These are phyloP conservation scores for Actinia equina DNA, from an alignment of 64 coral and sea anemone genomes.

Conservation along the genomic window DNA sequence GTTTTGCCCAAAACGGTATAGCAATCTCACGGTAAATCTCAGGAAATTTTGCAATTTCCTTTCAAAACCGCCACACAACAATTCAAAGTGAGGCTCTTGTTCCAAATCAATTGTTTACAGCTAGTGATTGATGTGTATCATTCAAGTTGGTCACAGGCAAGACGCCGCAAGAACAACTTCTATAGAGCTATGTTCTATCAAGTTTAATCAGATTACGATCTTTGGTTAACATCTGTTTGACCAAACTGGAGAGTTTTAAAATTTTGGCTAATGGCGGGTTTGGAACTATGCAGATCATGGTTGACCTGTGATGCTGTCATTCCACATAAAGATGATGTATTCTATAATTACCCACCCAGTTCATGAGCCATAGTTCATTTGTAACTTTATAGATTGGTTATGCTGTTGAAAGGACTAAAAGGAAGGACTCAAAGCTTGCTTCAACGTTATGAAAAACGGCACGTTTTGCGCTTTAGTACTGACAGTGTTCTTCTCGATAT, in stretches of 20 bases:
- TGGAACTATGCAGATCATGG: background rate
- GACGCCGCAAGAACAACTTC: background rate
- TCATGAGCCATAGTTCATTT: too few species aligned
- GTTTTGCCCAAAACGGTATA: background rate
- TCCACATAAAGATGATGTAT: background rate
- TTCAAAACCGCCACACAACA: background rate
- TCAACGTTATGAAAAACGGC: too few species aligned
- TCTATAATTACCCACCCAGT: too few species aligned
- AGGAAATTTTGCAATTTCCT: background rate
- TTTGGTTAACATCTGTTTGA: background rate
- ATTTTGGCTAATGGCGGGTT: background rate
- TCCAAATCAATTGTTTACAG: background rate
- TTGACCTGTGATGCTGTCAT: background rate
- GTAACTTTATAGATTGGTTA: too few species aligned
- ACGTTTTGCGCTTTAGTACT: too few species aligned
- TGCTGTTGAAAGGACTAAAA: too few species aligned
- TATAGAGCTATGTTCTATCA: background rate
- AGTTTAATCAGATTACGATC: background rate
- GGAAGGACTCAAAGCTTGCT: too few species aligned
- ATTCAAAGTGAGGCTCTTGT: background rate
- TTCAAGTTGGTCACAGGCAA: background rate
- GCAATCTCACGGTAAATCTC: background rate
- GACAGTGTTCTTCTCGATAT: too few species aligned
- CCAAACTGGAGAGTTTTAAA: background rate
- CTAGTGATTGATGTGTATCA: background rate